A percentile compares a stretch with the other conserved stretches of the same genome.
These are phyloP conservation scores for Cetoscarus ocellatus DNA, from an alignment of 2,797 vertebrate species.

Conservation along the genomic window DNA sequence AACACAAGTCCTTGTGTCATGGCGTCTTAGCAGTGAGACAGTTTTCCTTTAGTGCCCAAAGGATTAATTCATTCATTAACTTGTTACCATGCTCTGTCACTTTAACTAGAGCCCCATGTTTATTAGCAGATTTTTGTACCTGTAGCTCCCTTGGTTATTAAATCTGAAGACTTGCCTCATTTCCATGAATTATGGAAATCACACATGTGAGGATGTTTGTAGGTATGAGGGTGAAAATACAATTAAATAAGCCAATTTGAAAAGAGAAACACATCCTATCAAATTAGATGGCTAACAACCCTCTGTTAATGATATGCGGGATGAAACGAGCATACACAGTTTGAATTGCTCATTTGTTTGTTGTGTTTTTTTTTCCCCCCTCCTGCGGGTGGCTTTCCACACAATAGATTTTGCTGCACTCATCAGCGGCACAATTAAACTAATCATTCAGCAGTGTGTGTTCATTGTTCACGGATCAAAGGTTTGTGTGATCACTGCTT, in stretches of 20 bases:
- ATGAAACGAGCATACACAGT: constrained; percentile 58
- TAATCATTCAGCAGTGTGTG: constrained; percentile 59
- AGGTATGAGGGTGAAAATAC: constrained; percentile 66
- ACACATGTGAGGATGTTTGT: constrained; percentile 64
- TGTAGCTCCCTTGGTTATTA: constrained; percentile 66
- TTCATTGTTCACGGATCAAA: constrained; percentile 59
- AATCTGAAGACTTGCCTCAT: constrained; percentile 68
- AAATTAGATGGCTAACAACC: constrained; percentile 69
- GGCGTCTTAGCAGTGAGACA: constrained; percentile 43
- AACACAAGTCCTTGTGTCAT: constrained; percentile 38
- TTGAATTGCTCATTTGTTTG: constrained; percentile 54
- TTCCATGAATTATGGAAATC: constrained; percentile 77
- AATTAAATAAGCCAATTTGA: constrained; percentile 74
- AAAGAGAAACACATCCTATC: constrained; percentile 59
- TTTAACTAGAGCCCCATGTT: constrained; percentile 58
- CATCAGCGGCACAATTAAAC: constrained; percentile 60
- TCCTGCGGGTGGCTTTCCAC: constrained; percentile 44
- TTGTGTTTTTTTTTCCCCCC: neutral
- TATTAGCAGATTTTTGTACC: constrained; percentile 44
- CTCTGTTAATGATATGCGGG: constrained; percentile 54
- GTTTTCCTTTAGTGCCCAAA: constrained; percentile 54
- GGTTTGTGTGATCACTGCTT: constrained; percentile 48
- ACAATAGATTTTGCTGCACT: constrained; percentile 54
- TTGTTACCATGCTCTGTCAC: constrained; percentile 53
- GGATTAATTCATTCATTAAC: constrained; percentile 63